These are phyloP conservation scores for Lysiphlebus fabarum DNA, from an alignment of 1,140 invertebrate genomes.

Conservation along the genomic window DNA sequence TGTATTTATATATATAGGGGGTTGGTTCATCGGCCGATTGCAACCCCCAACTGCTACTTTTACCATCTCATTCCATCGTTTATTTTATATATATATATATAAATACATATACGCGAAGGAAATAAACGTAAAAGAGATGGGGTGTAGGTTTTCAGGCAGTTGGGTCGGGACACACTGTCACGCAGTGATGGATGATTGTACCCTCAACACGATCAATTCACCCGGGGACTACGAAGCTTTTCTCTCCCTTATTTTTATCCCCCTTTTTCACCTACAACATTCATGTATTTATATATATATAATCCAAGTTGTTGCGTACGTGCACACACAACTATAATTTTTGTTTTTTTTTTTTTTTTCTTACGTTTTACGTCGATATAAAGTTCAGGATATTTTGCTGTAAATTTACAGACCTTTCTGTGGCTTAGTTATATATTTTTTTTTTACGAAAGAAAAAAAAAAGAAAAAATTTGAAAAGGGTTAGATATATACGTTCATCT, in stretches of 20 bases:
- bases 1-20: background rate
- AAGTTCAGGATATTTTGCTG: too few relatives aligned
- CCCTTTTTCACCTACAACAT: background rate
- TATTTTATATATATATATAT: background rate
- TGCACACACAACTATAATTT: too few relatives aligned
- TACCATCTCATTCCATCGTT: constrained; percentile 30
- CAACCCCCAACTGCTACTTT: constrained; percentile 29
- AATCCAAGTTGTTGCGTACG: too few relatives aligned
- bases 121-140: constrained; percentile 20
- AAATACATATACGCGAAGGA: background rate
- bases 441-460: too few relatives aligned
- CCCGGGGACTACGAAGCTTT: constrained; percentile 23
- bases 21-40: constrained; percentile 43
- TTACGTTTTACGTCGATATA: too few relatives aligned
- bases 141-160: constrained; percentile 39
- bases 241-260: constrained; percentile 1
- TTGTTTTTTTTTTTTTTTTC: too few relatives aligned
- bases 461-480: too few relatives aligned
- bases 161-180: constrained; percentile 47
- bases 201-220: constrained; percentile 52
- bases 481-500: too few relatives aligned
- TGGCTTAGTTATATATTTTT: too few relatives aligned
- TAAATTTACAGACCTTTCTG: too few relatives aligned
- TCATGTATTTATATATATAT: background rate
- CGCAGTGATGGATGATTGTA: constrained; percentile 54